A percentile compares a stretch with the other conserved stretches of the same genome.
Conservation (phyloP, 2,797 vertebrate species). For the Microctenopoma lineatum region DNA sequence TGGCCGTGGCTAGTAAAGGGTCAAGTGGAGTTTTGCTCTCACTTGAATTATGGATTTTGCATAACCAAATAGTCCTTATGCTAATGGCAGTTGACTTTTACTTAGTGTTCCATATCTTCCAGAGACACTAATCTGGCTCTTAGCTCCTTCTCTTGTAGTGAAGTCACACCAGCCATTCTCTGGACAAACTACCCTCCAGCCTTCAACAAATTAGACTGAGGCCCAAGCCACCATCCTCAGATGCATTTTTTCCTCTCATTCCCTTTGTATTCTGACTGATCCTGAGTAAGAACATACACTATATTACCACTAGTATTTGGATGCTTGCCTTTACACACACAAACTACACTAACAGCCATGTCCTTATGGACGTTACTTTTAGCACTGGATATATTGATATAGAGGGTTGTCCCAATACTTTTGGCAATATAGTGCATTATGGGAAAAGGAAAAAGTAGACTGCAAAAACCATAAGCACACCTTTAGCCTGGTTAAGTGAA, state of each 20-base stretch:
- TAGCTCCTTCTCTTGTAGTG: slow-evolving; percentile 45
- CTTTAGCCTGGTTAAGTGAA: neutral
- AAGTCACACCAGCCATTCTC: slow-evolving; percentile 54
- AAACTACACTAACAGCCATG: no score
- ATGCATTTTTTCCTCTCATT: slow-evolving; percentile 21
- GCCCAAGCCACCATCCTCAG: slow-evolving; percentile 17
- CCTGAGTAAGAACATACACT: slow-evolving; percentile 4
- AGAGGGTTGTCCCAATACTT: no score
- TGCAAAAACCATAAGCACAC: neutral
- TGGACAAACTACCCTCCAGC: slow-evolving; percentile 45
- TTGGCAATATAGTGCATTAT: neutral
- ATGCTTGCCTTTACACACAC: no score
- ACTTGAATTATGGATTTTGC: slow-evolving; percentile 77
- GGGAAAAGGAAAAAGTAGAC: neutral
- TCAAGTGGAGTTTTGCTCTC: slow-evolving; percentile 76
- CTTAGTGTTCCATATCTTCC: slow-evolving; percentile 68
- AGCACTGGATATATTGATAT: no score
- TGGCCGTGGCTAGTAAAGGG: slow-evolving; percentile 68
- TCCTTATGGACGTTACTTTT: no score
- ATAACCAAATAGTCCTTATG: slow-evolving; percentile 76
- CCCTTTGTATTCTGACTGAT: slow-evolving; percentile 15
- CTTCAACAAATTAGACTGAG: slow-evolving; percentile 45
- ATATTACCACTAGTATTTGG: no score
- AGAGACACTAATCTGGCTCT: slow-evolving; percentile 69
- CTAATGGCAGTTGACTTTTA: slow-evolving; percentile 81